Base-by-base conservation (phyloP, 1,140 invertebrate genomes). In the Lysiphlebus fabarum region DNA sequence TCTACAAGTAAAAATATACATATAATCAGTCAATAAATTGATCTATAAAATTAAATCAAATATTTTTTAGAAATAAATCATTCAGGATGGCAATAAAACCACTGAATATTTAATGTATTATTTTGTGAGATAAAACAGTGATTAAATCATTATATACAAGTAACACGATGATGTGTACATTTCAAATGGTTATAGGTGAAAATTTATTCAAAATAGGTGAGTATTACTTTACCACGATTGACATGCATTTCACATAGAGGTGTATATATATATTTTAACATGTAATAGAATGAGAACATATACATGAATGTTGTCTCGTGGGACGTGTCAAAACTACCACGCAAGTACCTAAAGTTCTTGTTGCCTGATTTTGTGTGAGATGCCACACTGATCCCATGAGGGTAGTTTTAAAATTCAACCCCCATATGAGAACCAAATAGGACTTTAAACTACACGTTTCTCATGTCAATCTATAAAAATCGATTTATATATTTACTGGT, bases 401-500 rank as follows among this genome's bases (percentile, higher is more conserved):
- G 53, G 53, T 56, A 64, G 63, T 64, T 64, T 64, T 64, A 64
- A 64, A 64, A 64, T 64, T 64, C 63, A 48, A 49, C 59, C 63
- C 63, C 59, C 56, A 64, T 62, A 62, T 61, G 42, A 59, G 56
- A 36, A 64, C 58, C 54, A 58, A 33, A 38, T 58, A 45, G 51
- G 56, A 11, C 44, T 12, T 12, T 17, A 44, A 45, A 48, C 17
- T 45, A 62, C 59, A 59, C 47, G 63, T 56, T 45, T 41, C 53
- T 64, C 63, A 64, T 64, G 57, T 62, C 63, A 64, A 64, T 62
- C 56, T 53, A 45, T 12, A 36, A 33, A 43, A 50, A 53, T 60
- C 44, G 53, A 60, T 55, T 8, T 40, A 7, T 7, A 26, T 26
- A 26, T 26, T 26, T 26, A 26, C 17, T 26, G 4, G 17, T 1